Base-by-base conservation (phyloP, 30 jellyfish, hydroid and myxozoan species). In the Aurelia sp. region DNA sequence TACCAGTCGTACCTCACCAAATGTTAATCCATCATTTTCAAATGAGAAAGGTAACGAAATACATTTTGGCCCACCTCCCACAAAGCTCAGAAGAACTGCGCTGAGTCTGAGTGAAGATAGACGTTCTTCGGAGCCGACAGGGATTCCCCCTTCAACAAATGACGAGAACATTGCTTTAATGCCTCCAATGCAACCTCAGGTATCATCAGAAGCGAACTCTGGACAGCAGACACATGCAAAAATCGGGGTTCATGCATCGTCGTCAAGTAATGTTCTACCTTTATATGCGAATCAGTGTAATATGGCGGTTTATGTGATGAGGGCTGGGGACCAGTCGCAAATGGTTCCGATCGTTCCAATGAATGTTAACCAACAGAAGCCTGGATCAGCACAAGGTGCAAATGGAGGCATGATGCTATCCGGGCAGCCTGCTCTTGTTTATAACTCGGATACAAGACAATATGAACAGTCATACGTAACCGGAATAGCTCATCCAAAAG, bases 391-490 rank as follows among this genome's bases (percentile, higher is more conserved):
- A 64, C 72, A 79, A 35, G 44, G 78, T 20, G 72, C 15, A 57
- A 47, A 27, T 20, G 51, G 72, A 70, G 66, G 80, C 50, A 55
- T 69, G 59, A 63, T 79, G 68, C 59, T 79, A 55, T 79, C 89
- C 8, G 59, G 78, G 10, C 89, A 79, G 24, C 89, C 89, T 13
- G 89, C 80, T 4, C 66, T 79, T 51, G 40, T 79, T 4, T 79
- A 79, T 52, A 79, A 79, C 69, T 68, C 80, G 3, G 78, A 65
- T 13, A 63, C 72, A 3, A 74, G 80, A 3, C 89, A 79, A 18
- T 79, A 79, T 73, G 89, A 79, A 79, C 80, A 78, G 53, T 79
- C 89, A 20, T 79, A 79, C 72, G 89, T 79, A 78, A 79, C 89
- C 47, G 89, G 89, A 27, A 79, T 79, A 6, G 89, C 89, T 17